Conservation (phyloP, 2,888 invertebrate species). For the Brachylomia viminalis region DNA sequence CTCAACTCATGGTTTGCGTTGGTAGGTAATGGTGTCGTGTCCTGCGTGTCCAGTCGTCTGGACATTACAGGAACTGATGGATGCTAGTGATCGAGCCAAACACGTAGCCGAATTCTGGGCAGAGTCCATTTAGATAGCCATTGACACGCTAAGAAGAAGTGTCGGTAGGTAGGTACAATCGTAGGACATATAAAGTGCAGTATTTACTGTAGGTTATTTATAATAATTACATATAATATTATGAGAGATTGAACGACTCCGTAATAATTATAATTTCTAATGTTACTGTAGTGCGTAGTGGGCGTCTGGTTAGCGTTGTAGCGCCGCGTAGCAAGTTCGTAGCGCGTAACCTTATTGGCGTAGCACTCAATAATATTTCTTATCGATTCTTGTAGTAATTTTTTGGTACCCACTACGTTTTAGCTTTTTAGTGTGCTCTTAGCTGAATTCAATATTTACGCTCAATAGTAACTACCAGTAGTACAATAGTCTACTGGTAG, state of each 20-base stretch:
- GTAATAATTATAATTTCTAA: not conserved
- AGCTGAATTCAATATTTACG: not conserved
- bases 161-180: not conserved
- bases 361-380: slow-evolving; percentile 26
- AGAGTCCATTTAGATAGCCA: too few species aligned
- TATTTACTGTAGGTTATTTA: not conserved
- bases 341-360: slow-evolving; percentile 35
- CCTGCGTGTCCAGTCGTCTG: too few species aligned
- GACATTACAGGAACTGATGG: too few species aligned
- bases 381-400: slow-evolving; percentile 2
- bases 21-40: slow-evolving; percentile 16
- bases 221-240: not conserved
- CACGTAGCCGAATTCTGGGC: too few species aligned
- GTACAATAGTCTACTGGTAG: not conserved
- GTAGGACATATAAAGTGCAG: not conserved
- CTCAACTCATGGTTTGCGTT: slow-evolving; percentile 31
- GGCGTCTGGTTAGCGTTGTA: slow-evolving; percentile 1
- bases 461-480: too few species aligned
- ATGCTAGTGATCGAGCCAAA: too few species aligned
- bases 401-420: not conserved
- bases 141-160: too few species aligned
- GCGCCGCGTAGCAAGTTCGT: slow-evolving; percentile 46
- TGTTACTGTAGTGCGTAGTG: not conserved
- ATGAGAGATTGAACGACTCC: not conserved
- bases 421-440: not conserved